Evolutionary conservation across 2,113 vertebrate species (phyloP).

Genomic region (Pseudorhombus dupliciocellatus): DNA sequence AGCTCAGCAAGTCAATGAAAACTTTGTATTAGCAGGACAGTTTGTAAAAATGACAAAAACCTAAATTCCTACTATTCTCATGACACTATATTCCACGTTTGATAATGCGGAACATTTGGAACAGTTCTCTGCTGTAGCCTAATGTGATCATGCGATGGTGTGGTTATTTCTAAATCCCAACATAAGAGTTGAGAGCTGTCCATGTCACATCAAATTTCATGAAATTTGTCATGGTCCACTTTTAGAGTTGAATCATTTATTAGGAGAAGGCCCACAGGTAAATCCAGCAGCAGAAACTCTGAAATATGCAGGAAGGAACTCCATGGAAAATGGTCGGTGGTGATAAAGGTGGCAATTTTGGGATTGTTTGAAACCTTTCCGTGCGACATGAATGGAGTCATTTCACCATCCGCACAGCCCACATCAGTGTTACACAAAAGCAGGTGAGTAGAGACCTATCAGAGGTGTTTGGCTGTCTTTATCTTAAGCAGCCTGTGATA

Average conservation of each 20-base stretch:
- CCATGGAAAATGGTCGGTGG: constrained; percentile 4
- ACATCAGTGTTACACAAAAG: constrained; percentile 30
- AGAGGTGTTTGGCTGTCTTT: constrained; percentile 1
- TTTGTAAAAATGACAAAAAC: not conserved
- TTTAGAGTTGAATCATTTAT: not conserved
- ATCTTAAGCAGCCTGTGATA: not conserved
- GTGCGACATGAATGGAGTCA: constrained; percentile 15
- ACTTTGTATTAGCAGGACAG: not conserved
- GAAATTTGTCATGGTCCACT: not conserved
- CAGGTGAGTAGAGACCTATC: not conserved
- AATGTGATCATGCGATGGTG: not conserved
- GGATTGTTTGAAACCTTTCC: constrained; percentile 35
- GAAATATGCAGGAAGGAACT: not conserved
- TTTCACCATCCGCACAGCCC: constrained; percentile 16
- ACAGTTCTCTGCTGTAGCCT: not conserved
- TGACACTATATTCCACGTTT: not conserved
- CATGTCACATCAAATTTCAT: not conserved
- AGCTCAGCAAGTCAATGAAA: not conserved
- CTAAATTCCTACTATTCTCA: not conserved
- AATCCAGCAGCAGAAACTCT: not conserved
- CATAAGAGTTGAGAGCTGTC: not conserved
- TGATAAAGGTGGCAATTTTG: constrained; percentile 25
- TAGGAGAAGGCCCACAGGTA: not conserved
- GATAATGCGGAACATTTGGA: not conserved
- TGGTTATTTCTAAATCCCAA: not conserved